Conservation (phyloP, 2,888 invertebrate species). For the Frankliniella fusca region DNA sequence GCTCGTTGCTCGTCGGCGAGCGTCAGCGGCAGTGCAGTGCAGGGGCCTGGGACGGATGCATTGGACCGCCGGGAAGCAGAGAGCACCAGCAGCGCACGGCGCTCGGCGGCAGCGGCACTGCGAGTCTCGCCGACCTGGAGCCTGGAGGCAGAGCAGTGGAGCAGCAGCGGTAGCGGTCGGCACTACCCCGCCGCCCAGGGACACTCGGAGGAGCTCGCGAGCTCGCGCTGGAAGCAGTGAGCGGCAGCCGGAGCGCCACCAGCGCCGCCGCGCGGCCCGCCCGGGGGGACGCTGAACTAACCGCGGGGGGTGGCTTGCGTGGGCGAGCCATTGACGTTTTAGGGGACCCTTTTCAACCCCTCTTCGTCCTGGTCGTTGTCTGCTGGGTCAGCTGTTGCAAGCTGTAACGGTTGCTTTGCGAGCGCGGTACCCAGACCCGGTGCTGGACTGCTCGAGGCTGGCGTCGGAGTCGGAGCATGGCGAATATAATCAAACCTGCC, state of each 20-base stretch:
- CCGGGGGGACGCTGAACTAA: background rate
- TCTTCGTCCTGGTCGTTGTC: background rate
- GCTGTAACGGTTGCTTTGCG: background rate
- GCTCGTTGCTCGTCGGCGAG: too few relatives aligned
- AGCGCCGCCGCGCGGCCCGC: background rate
- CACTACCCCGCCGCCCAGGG: constrained; percentile 4
- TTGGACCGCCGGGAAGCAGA: too few relatives aligned
- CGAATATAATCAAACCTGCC: too few relatives aligned
- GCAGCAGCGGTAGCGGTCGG: background rate
- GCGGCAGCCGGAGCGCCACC: background rate
- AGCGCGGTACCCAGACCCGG: background rate
- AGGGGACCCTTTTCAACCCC: background rate
- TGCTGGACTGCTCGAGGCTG: background rate
- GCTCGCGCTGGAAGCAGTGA: background rate
- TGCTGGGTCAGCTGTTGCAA: background rate
- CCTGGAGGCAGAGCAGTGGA: background rate
- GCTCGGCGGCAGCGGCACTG: background rate
- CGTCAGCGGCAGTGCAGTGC: too few relatives aligned
- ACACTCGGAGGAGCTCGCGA: background rate
- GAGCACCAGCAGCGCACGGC: background rate
- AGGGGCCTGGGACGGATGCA: too few relatives aligned
- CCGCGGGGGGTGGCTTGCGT: background rate
- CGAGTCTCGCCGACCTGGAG: background rate
- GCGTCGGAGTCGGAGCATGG: background rate
- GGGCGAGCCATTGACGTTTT: background rate